A percentile compares a stretch with the other conserved stretches of the same genome.
These are phyloP conservation scores for Oscheius sp. DNA, from an alignment of 2,888 invertebrate species.

Conservation along the genomic window DNA sequence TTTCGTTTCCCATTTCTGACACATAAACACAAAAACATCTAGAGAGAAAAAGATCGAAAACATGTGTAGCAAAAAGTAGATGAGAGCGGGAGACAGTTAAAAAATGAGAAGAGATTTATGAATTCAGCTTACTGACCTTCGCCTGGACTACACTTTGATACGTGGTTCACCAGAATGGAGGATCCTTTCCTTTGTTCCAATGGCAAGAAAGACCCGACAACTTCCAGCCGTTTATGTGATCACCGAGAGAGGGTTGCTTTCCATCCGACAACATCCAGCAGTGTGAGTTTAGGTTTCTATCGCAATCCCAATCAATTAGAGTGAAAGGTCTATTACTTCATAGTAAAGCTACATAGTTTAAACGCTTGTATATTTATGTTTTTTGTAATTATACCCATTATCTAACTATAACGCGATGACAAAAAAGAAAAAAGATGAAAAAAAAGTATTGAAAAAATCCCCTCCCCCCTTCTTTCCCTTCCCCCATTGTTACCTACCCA, in stretches of 20 bases:
- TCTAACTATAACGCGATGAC: background rate
- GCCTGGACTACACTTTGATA: constrained; percentile 44
- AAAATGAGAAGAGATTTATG: background rate
- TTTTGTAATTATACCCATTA: background rate
- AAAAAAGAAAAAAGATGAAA: too few relatives aligned
- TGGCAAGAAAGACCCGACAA: constrained; percentile 33
- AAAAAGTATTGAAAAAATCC: too few relatives aligned
- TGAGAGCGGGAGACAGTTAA: background rate
- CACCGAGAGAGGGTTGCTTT: constrained; percentile 51
- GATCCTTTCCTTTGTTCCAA: constrained; percentile 49
- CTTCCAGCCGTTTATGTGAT: constrained; percentile 48
- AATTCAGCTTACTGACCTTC: constrained; percentile 22
- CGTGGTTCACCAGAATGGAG: constrained; percentile 44
- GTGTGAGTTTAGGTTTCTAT: too few relatives aligned
- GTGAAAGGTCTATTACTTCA: too few relatives aligned
- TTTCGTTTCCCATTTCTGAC: too few relatives aligned
- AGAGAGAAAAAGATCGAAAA: too few relatives aligned
- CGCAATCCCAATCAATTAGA: too few relatives aligned
- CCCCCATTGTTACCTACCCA: too few relatives aligned
- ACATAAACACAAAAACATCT: too few relatives aligned
- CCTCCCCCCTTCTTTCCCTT: too few relatives aligned
- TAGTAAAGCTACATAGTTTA: too few relatives aligned
- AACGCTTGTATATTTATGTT: constrained; percentile 32
- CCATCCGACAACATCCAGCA: constrained; percentile 43
- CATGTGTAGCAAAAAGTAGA: too few relatives aligned